phyloP scores from a whole-genome alignment of 2,888 invertebrate species.

The Chrysomela aeneicollis region DNA sequence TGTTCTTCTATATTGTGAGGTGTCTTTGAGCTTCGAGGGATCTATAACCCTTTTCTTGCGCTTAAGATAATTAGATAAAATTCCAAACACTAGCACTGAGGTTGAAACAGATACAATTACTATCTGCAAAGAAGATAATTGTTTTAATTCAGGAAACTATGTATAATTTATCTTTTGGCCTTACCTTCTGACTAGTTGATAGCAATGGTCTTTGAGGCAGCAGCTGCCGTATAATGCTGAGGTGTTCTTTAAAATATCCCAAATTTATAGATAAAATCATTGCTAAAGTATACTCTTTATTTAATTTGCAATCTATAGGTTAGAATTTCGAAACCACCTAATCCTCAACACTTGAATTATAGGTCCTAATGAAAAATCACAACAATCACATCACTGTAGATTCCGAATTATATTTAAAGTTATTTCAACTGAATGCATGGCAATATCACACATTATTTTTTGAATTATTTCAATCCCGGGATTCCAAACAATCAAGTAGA shows the following conservation, averaged over 20 bases:
- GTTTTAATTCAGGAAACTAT: too few relatives aligned
- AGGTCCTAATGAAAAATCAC: background rate
- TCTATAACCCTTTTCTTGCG: constrained; percentile 73
- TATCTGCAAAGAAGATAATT: constrained; percentile 65
- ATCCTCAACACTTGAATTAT: background rate
- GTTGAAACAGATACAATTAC: constrained; percentile 77
- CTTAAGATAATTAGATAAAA: constrained; percentile 81
- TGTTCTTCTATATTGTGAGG: constrained; percentile 65
- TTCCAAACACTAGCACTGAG: constrained; percentile 83
- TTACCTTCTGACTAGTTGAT: constrained; percentile 76
- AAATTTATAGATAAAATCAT: constrained; percentile 65
- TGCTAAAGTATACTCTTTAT: constrained; percentile 20
- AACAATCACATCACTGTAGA: background rate
- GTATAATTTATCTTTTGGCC: background rate
- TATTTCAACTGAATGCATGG: background rate
- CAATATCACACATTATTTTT: background rate
- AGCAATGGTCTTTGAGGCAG: constrained; percentile 62
- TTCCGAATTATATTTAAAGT: background rate
- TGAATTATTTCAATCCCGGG: too few relatives aligned
- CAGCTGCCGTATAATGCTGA: constrained; percentile 65
- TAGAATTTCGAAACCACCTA: constrained; percentile 17
- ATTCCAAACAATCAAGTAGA: too few relatives aligned
- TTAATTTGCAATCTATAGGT: constrained; percentile 24
- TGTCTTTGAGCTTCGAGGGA: constrained; percentile 47
- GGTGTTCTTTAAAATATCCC: constrained; percentile 65